Evolutionary conservation across 2,888 invertebrate species (phyloP), one percentile per base, ranked within the genome.

Genomic region (Nephrotoma guestfalica): DNA sequence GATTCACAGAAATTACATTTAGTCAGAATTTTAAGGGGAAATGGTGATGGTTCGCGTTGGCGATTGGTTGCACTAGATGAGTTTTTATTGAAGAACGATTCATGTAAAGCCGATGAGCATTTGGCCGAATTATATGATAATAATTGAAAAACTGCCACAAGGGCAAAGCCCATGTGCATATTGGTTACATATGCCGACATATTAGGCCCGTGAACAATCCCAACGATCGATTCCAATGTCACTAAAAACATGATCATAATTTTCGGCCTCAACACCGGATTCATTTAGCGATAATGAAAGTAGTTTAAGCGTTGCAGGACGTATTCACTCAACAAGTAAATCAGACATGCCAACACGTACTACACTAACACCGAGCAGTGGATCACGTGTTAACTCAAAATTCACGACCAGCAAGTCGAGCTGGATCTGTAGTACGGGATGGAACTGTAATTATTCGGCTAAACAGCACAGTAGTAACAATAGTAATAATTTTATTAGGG

Each of bases 111-210:
- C 93, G 96, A 97, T 94, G 97, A 97, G 94, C 96, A 97, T 94
- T 94, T 97, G 95, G 96, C 95, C 93, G 97, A 97, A 94, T 94
- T 97, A 95, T n/a, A 97, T 95, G 96, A 97, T 97, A 91, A 97
- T 97, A 93, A 97, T 97, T 94, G 97, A 97, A 94, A 96, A 96
- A 93, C 94, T 97, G 92, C 96, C 96, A 92, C 96, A 96, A 92
- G 96, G 97, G 93, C 96, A 97, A 93, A 95, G 96, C 90, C 97
- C 97, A 91, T 96, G 96, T 93, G 96, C 97, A 91, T 97, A 96
- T 93, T 97, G 97, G 90, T 95, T 96, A 92, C 96, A 96, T 93
- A 96, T 96, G 94, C 95, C 93, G 89, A 94, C 91, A 18, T 15
- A 86, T 86, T 92, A 98, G 98, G 97, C 98, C 87, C 95, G 98